Conservation (phyloP, 2,113 vertebrate species). For the Pteronura brasiliensis region DNA sequence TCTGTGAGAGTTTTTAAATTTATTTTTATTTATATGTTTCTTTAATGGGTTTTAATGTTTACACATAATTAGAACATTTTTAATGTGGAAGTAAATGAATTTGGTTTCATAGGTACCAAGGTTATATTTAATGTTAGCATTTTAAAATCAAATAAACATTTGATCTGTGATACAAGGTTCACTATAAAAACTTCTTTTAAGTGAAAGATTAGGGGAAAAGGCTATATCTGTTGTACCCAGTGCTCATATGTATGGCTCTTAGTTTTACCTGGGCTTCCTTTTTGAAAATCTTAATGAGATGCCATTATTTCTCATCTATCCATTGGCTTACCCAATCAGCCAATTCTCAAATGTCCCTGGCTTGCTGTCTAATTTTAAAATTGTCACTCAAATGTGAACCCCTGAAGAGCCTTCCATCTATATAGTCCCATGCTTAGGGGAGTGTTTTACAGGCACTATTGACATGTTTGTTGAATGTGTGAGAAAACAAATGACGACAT, state of each 20-base stretch:
- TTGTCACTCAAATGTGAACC: background rate
- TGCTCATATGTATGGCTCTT: background rate
- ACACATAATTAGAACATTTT: background rate
- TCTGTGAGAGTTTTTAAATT: background rate
- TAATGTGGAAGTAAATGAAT: background rate
- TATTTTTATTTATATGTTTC: background rate
- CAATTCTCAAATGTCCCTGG: background rate
- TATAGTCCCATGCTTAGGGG: background rate
- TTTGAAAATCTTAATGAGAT: background rate
- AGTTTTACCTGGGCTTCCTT: background rate
- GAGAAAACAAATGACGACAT: background rate
- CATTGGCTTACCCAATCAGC: background rate
- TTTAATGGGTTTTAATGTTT: background rate
- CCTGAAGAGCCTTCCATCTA: background rate
- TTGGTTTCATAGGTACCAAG: background rate
- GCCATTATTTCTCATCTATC: background rate
- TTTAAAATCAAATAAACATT: conserved; percentile 19
- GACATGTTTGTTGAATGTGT: background rate
- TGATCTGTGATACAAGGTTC: background rate
- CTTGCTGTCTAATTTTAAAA: background rate
- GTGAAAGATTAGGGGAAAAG: background rate
- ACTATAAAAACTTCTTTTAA: background rate
- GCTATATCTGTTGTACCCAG: background rate
- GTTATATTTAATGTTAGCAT: background rate
- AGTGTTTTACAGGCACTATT: background rate